Base-by-base conservation (phyloP, 2,113 vertebrate genomes). In the Seriola dumerili region DNA sequence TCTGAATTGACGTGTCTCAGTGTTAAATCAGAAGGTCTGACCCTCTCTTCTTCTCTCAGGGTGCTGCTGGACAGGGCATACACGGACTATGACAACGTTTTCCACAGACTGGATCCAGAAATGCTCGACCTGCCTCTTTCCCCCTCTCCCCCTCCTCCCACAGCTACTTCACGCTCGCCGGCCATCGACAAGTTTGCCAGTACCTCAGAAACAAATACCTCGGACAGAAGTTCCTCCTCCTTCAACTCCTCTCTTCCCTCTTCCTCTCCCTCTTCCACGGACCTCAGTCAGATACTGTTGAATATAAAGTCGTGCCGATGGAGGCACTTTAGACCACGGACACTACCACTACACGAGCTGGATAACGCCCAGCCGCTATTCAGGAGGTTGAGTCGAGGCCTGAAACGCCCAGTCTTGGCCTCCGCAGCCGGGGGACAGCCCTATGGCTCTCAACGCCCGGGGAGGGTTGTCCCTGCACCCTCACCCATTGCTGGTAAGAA, bases 271-370 rank as follows among this genome's bases (percentile, higher is more conserved):
- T 85, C 91, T 46, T 87, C 96, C 72, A 96, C 96, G 95, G 97
- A 99, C 97, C 97, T 99, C 96, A 97, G 96, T 96, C 97, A 97
- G 94, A 96, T 99, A 93, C 96, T 99, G 94, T 96, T 97, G 95
- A 97, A 98, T 95, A 98, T 99, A 94, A 98, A 97, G 95, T 95
- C 97, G 86, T 97, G 97, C 95, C 96, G 98, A 92, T 99, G 98
- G 98, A 96, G 98, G 91, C 98, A 99, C 95, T 99, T 99, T 95
- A 97, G 98, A 95, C 98, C 98, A 94, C 98, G 98, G 97, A 98
- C 98, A 95, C 96, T 97, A 94, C 96, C 93, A 88, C 94, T 96
- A 95, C 96, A 96, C 90, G 96, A 95, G 95, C 91, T 93, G 80
- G 94, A 94, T 90, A 81, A 94, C 42, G 93, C 94, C 88, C 93